Evolutionary conservation across 2,113 vertebrate genomes (phyloP).

Genomic region (Chlamydotis undulata): DNA sequence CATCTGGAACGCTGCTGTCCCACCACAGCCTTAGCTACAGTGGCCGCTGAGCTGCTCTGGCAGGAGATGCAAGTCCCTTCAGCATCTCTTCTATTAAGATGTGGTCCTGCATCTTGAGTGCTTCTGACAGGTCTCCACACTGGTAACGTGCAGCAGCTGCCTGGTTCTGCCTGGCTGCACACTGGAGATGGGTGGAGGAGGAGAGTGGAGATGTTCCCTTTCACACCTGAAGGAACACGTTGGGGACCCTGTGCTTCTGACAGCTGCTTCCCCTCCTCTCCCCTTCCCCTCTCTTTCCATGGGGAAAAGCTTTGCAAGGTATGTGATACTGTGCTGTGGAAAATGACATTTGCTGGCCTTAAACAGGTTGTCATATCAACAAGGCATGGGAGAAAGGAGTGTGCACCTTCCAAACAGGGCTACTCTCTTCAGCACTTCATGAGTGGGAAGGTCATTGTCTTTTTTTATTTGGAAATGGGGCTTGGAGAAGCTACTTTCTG

Average conservation of each 20-base stretch:
- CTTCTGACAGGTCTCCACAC: not conserved
- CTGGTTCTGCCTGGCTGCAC: not conserved
- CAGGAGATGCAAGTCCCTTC: not conserved
- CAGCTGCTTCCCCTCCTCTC: not conserved
- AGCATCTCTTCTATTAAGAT: not conserved
- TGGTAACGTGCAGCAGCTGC: not conserved
- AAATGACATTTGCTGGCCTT: not conserved
- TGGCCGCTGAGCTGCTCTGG: not conserved
- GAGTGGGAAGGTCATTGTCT: not conserved
- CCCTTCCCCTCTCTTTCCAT: not conserved
- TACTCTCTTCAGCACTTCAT: not conserved
- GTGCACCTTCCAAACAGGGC: not conserved
- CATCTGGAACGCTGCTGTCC: not conserved
- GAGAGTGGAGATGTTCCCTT: not conserved
- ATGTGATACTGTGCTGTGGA: not conserved
- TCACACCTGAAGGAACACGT: not conserved
- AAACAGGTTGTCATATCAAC: not conserved
- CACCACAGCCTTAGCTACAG: not conserved
- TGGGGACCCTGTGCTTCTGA: accelerated
- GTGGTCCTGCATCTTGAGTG: not conserved
- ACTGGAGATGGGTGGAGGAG: not conserved
- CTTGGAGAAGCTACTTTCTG: not conserved
- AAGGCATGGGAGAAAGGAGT: not conserved
- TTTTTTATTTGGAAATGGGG: not conserved
- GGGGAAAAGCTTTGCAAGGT: not conserved